Conservation (phyloP, 2,797 vertebrate species). For the Lacerta bilineata region DNA sequence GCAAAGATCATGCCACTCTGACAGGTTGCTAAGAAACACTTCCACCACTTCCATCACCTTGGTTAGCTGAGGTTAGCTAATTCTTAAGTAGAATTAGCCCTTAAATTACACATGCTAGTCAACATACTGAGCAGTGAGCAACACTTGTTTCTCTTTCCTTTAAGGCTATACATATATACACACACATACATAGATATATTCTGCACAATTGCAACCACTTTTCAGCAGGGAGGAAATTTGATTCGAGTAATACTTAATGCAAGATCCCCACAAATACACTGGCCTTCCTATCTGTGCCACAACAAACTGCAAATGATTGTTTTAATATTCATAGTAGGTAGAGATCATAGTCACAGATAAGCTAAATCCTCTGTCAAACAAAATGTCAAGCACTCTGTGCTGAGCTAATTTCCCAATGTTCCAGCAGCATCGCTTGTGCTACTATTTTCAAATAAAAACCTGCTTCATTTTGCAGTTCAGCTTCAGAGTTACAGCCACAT, state of each 20-base stretch:
- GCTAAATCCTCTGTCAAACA: conserved; percentile 42
- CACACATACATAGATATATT: conserved; percentile 1
- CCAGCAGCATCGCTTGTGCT: neutral
- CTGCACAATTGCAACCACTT: neutral
- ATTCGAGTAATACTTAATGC: conserved; percentile 27
- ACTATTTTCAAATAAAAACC: conserved; percentile 25
- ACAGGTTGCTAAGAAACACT: too few species aligned
- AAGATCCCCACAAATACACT: neutral
- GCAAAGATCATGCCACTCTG: too few species aligned
- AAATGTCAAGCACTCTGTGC: conserved; percentile 21
- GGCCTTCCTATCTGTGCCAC: neutral
- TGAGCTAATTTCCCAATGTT: conserved; percentile 8
- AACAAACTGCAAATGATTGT: conserved; percentile 29
- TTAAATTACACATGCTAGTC: too few species aligned
- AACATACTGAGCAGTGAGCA: neutral
- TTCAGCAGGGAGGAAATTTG: conserved; percentile 27
- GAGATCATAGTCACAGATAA: conserved; percentile 33
- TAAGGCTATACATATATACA: neutral
- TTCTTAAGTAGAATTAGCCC: too few species aligned
- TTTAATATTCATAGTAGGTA: conserved; percentile 44
- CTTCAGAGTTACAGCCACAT: neutral
- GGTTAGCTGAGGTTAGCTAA: too few species aligned
- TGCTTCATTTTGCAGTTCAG: conserved; percentile 19
- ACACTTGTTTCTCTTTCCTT: neutral
- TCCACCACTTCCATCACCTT: too few species aligned